Evolutionary conservation across 2,888 invertebrate genomes (phyloP).

Genomic region (Kryphioiulus occultus): DNA sequence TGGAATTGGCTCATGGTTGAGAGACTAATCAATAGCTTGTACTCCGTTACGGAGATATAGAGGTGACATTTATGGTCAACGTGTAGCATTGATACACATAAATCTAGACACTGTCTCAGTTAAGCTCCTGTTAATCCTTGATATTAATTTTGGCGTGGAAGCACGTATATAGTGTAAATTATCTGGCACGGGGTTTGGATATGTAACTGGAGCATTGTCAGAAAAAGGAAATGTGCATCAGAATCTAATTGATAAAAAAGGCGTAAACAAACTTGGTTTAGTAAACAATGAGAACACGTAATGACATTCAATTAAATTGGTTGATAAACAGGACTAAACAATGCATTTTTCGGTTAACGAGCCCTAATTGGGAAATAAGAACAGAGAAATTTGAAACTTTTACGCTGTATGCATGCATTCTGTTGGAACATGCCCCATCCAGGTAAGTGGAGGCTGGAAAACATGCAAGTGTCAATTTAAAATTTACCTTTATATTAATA

Average conservation of each 20-base stretch:
- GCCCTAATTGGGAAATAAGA: background rate
- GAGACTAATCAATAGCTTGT: background rate
- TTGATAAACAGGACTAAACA: background rate
- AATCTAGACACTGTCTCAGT: background rate
- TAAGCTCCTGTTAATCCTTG: background rate
- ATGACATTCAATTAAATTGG: background rate
- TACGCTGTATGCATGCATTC: too few species aligned
- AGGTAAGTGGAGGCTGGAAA: too few species aligned
- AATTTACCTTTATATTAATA: background rate
- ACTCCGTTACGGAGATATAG: background rate
- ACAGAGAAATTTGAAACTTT: too few species aligned
- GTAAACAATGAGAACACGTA: background rate
- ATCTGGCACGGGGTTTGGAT: background rate
- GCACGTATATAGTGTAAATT: background rate
- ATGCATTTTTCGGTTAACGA: background rate
- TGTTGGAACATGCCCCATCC: too few species aligned
- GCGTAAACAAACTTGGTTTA: slow-evolving; percentile 3
- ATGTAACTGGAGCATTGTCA: slow-evolving; percentile 4
- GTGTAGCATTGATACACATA: background rate
- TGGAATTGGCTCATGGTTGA: background rate
- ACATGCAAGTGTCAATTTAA: background rate
- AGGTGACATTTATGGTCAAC: background rate
- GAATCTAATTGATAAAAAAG: background rate
- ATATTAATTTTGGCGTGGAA: background rate
- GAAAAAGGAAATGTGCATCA: background rate